Conservation (phyloP, 1,140 invertebrate species). For the Calliphora vicina region DNA sequence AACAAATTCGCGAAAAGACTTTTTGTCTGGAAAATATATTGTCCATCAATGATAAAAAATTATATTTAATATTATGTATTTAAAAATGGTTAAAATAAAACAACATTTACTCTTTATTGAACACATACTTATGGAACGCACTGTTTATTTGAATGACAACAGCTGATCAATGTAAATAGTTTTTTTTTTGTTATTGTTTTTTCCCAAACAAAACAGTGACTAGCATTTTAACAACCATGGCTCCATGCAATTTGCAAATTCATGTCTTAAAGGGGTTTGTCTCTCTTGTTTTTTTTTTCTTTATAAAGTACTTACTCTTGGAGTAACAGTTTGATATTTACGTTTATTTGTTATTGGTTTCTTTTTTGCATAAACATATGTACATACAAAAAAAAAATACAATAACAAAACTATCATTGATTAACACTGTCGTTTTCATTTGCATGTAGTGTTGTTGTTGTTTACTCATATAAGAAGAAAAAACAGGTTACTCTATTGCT, state of each 20-base stretch:
- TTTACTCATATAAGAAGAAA: background rate
- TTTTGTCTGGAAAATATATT: too few relatives aligned
- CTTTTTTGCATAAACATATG: background rate
- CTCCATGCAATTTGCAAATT: background rate
- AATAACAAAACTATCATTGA: background rate
- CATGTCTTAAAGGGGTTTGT: background rate
- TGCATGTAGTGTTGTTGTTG: background rate
- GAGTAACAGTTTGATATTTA: background rate
- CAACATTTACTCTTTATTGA: too few relatives aligned
- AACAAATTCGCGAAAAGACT: too few relatives aligned
- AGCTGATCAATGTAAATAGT: background rate
- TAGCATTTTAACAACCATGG: background rate
- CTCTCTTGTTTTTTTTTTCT: background rate
- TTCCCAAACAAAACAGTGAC: background rate
- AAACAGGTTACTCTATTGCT: conserved; percentile 11
- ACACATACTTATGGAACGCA: background rate
- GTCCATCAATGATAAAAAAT: too few relatives aligned
- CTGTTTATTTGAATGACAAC: background rate
- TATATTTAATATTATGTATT: too few relatives aligned
- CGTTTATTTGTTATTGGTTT: background rate
- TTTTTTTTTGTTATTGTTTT: background rate
- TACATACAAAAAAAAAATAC: background rate
- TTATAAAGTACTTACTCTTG: background rate
- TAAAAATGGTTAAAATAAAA: too few relatives aligned
- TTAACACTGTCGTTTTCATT: conserved; percentile 35